phyloP scores from a whole-genome alignment of 2,888 invertebrate genomes.

The Myopa testacea region DNA sequence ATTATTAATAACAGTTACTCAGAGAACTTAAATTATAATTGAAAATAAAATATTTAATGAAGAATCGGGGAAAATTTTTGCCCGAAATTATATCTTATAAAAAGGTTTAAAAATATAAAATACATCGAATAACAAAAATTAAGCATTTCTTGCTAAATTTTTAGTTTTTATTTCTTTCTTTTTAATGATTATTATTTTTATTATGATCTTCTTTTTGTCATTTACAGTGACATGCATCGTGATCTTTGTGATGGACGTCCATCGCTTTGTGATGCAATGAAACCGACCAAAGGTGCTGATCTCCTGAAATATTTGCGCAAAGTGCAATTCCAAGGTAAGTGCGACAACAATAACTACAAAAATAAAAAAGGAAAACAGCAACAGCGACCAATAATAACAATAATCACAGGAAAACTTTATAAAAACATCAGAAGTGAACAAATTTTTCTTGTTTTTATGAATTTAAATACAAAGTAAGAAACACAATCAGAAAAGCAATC shows the following conservation, averaged over 20 bases:
- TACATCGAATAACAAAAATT: too few relatives aligned
- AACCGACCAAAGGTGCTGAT: slow-evolving; percentile 88
- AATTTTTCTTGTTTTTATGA: not conserved
- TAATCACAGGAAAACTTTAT: not conserved
- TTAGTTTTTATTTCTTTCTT: not conserved
- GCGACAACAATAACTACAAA: slow-evolving; percentile 7
- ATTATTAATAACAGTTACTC: slow-evolving; percentile 34
- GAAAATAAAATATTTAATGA: not conserved
- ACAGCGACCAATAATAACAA: too few relatives aligned
- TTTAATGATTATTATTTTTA: not conserved
- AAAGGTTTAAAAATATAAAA: too few relatives aligned
- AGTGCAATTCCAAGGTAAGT: slow-evolving; percentile 88
- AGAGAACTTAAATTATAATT: not conserved
- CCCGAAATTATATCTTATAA: too few relatives aligned
- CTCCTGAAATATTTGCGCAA: slow-evolving; percentile 85
- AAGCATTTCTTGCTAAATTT: too few relatives aligned
- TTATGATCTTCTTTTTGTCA: slow-evolving; percentile 40
- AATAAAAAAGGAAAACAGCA: not conserved
- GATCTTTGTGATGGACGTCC: slow-evolving; percentile 80
- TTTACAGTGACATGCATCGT: slow-evolving; percentile 84
- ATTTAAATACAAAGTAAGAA: not conserved
- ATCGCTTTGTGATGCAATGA: slow-evolving; percentile 90
- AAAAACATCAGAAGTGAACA: too few relatives aligned
- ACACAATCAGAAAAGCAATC: not conserved
- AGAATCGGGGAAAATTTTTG: too few relatives aligned